Conservation (phyloP, 2,113 vertebrate species). For the Otus sunia region DNA sequence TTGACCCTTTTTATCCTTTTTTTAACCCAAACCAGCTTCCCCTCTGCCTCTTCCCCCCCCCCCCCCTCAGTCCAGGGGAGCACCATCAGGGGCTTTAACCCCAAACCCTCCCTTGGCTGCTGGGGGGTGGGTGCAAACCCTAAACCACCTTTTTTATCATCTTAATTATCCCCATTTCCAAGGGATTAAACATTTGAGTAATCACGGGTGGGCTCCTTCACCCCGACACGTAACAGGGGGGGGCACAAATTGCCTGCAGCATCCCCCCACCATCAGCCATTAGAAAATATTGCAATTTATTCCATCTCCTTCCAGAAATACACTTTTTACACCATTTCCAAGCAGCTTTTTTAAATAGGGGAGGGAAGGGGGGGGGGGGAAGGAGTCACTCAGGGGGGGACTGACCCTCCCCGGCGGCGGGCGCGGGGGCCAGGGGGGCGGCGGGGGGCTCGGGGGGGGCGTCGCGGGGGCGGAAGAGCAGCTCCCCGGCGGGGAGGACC, state of each 20-base stretch:
- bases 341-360: slow-evolving; percentile 25
- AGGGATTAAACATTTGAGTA: accelerated
- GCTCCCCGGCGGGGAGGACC: slow-evolving; percentile 85
- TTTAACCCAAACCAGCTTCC: accelerated
- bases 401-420: not conserved
- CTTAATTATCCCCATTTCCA: accelerated
- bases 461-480: slow-evolving; percentile 81
- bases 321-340: slow-evolving; percentile 7
- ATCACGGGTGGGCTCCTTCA: accelerated
- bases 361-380: not conserved
- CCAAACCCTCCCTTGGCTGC: not conserved
- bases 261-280: not conserved
- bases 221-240: no score
- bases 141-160: not conserved
- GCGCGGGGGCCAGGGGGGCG: not conserved
- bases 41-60: no score
- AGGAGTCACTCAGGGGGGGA: not conserved
- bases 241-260: no score
- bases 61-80: accelerated
- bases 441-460: not conserved
- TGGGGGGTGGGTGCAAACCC: not conserved
- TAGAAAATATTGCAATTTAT: slow-evolving; percentile 80
- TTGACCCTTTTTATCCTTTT: not conserved
- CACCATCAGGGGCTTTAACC: no score
- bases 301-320: slow-evolving; percentile 51